Evolutionary conservation across 2,888 invertebrate genomes (phyloP), one percentile per base, ranked within the genome.

Genomic region (Sphecodes monilicornis): DNA sequence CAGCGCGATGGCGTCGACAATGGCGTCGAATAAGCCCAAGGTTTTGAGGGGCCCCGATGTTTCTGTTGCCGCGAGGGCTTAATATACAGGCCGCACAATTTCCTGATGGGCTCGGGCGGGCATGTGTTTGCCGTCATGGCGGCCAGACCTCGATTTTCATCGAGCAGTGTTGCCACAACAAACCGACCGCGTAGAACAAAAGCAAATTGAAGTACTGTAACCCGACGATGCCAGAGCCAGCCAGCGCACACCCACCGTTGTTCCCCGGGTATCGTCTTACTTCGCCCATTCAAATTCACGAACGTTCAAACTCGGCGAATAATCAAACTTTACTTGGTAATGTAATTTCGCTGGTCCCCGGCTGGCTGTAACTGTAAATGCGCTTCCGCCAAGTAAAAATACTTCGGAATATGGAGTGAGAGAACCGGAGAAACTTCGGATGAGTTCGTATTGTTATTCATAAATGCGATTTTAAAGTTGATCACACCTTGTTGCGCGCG

Each of bases 291-390:
- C 64, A 64, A 64, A 64, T 32, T 29, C 64, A 64, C 29, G 32
- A 18, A 64, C 64, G 32, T 32, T 32, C 32, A 64, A 29, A 64
- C 64, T 8, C 64, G 29, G 72, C 18, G 64, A 29, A 29, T 64
- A 64, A 64, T 64, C 64, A 64, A 64, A 64, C 64, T 64, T 64
- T 64, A 29, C 64, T 64, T 64, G 64, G 29, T 64, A 64, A 64
- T 64, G 64, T 64, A 64, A 64, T 32, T 64, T 32, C 8, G 18
- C 18, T 29, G 32, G 64, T 64, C 64, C 32, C 32, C 32, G 29
- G 64, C 32, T 29, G 32, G 3, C 18, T 64, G 32, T 32, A 64
- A 64, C 64, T 32, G 64, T 29, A 29, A 64, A 29, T 8, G 64
- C 32, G 32, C 10, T 10, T 18, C 64, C 10, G 1, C 3, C 32